Evolutionary conservation across 2,797 vertebrate species (phyloP), one percentile per base, ranked within the genome.

Genomic region (Pangasius mekongensis): DNA sequence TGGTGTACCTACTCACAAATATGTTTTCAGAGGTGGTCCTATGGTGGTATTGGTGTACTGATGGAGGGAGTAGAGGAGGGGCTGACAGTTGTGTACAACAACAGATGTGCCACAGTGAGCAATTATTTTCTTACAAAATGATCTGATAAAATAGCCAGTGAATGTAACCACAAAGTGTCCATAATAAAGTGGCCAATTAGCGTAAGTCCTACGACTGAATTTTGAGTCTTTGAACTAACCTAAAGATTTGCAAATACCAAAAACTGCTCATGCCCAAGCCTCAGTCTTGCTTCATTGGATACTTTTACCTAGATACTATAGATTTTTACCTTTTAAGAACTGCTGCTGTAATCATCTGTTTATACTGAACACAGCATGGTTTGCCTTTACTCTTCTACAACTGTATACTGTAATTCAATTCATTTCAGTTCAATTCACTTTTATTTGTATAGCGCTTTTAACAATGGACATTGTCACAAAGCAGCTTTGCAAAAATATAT

Each of bases 331-430:
- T 30, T 78, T 54, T 77, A 77, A 52, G 39, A 52, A 30, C 52
- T 22, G n/a, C 49, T 78, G 47, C 16, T 78, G 76, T 22, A 54
- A 78, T 78, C 76, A 78, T 80, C 54, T 27, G 33, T 82, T 83
- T 64, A 83, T 64, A 49, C 13, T n/a, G 4, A 43, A 62, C 60
- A 83, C 36, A 66, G 22, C 47, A 43, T 1, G 14, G 56, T 14
- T 62, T 62, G 22, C 11, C 33, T 56, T 78, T 47, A 69, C 13
- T n/a, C 27, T 56, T 56, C 16, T 22, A 54, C 49, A 78, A n/a
- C 49, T 78, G 49, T 54, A 39, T 20, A 24, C 20, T 78, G 13
- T n/a, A 52, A 47, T 47, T 47, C 43, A 47, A 7, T 47, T 47
- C 43, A 47, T 47, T 47, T 47, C 43, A 47, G 8, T 47, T 47